These are phyloP conservation scores for Rhinoraja longicauda DNA, from an alignment of 2,797 vertebrate genomes.

Conservation along the genomic window DNA sequence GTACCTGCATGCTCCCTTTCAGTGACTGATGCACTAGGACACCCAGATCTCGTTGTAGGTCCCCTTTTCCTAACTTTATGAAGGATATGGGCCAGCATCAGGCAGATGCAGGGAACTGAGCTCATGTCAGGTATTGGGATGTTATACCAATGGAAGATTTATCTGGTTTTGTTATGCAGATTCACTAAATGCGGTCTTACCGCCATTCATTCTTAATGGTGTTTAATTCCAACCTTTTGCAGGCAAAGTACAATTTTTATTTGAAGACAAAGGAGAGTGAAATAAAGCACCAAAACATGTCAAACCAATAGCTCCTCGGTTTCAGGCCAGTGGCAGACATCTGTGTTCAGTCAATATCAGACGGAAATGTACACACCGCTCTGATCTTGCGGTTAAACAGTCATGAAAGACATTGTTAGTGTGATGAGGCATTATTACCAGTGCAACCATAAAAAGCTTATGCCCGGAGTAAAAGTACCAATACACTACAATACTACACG, in stretches of 20 bases:
- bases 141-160: no score
- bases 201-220: not conserved
- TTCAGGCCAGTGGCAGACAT: not conserved
- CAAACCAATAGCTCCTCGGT: not conserved
- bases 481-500: not conserved
- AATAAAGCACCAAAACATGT: not conserved
- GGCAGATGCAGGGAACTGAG: no score
- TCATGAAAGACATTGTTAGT: not conserved
- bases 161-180: not conserved
- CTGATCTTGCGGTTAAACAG: not conserved
- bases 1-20: no score
- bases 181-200: not conserved
- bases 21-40: no score
- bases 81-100: no score
- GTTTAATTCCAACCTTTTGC: not conserved
- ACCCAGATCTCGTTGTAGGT: no score
- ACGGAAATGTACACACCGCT: not conserved
- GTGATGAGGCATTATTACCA: not conserved
- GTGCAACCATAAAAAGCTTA: not conserved
- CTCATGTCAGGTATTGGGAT: no score
- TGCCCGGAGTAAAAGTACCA: not conserved
- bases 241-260: not conserved
- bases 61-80: no score
- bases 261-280: not conserved
- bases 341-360: not conserved